Evolutionary conservation across 2,797 vertebrate genomes (phyloP), one percentile per base, ranked within the genome.

Genomic region (Denticeps clupeoides): DNA sequence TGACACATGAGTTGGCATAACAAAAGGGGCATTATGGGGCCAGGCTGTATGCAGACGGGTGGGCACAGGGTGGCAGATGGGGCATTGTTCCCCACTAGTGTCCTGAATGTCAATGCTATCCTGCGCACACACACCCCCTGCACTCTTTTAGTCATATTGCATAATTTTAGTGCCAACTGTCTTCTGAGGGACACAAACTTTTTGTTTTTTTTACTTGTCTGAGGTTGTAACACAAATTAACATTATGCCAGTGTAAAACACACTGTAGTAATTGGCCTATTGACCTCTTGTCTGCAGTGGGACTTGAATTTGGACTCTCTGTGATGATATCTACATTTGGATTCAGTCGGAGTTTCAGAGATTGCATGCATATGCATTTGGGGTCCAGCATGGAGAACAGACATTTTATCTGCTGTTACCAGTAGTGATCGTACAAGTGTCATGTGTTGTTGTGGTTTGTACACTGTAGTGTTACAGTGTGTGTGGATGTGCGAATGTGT

Each of bases 21-120:
- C 53, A 62, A 63, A 60, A 26, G 27, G 45, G 45, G 37, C 27
- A 48, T 64, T 59, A 56, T 55, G 22, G 43, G 47, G 19, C 47
- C 33, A 29, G 42, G 53, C 7, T 37, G 21, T 33, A 25, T 47
- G 12, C 47, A 62, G 58, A 51, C 45, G 28, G 58, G 42, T 25
- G 10, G 45, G 37, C 28, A 44, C 24, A 22, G 45, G 10, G 27
- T n/a, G 62, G 43, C 59, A 58, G 51, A 62, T 46, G 50, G 60
- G 47, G 32, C 38, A 62, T 61, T 62, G 54, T 64, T 63, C 41
- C 48, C n/a, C 37, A 43, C 29, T 29, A 38, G 13, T 51, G 49
- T 26, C 44, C 49, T 31, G 29, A 55, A 49, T 62, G 47, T 43
- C 24, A 31, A 13, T 10, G 11, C 32, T 47, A 16, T 51, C 52